Percentiles rank a stretch among this genome's conserved stretches.
These are phyloP conservation scores for Crossaster papposus DNA, from an alignment of 53 echinoderm and acorn worm species.

Conservation along the genomic window DNA sequence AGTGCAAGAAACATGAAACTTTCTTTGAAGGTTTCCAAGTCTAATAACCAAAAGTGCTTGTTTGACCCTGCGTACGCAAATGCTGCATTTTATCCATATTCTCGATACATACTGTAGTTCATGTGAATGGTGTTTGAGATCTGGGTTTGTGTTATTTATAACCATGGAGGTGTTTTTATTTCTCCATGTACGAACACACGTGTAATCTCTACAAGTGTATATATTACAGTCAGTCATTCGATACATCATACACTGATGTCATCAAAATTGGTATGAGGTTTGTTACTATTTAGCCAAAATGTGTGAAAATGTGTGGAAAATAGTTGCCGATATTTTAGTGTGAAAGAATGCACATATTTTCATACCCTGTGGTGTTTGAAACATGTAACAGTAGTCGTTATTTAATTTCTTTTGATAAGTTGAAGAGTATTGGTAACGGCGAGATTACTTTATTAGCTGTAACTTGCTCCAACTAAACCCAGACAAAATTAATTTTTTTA, in stretches of 20 bases:
- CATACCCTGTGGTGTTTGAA: background rate
- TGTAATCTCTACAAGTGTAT: background rate
- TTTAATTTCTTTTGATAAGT: too few relatives aligned
- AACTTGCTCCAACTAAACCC: too few relatives aligned
- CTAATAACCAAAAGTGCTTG: background rate
- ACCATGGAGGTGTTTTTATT: too few relatives aligned
- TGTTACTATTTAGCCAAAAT: background rate
- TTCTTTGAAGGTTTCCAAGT: background rate
- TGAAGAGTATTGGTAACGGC: too few relatives aligned
- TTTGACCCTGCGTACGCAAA: background rate
- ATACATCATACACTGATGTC: background rate
- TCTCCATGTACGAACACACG: too few relatives aligned
- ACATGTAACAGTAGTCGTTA: too few relatives aligned
- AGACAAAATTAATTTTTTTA: too few relatives aligned
- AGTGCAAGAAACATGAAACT: background rate
- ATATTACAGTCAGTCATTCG: too few relatives aligned
- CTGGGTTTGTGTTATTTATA: too few relatives aligned
- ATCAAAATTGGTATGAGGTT: background rate
- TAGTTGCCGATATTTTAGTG: background rate
- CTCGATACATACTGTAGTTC: background rate
- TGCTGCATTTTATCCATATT: constrained; percentile 4
- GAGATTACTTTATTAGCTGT: too few relatives aligned
- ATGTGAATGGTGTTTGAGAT: background rate
- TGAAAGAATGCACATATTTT: background rate
- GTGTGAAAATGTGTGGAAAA: background rate